A percentile compares a stretch with the other conserved stretches of the same genome.
Conservation (phyloP, 2,888 invertebrate genomes). For the Rambutsinella grinnellia region DNA sequence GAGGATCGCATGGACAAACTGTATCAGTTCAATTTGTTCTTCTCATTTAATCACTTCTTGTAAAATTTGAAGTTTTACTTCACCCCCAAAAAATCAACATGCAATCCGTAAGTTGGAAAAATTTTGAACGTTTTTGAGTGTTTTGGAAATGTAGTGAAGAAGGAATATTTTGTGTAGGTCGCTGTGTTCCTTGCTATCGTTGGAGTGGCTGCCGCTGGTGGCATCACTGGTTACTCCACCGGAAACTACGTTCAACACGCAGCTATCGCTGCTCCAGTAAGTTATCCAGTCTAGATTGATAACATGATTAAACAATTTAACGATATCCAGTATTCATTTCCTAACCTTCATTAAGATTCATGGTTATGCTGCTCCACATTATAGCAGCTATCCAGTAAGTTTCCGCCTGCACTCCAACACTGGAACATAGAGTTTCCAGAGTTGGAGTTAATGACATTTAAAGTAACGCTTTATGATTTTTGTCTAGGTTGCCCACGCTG, state of each 20-base stretch:
- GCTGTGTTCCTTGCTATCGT: conserved; percentile 20
- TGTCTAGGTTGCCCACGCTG: not conserved
- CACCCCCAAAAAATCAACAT: conserved; percentile 46
- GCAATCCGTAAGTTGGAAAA: conserved; percentile 19
- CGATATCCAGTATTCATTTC: not conserved
- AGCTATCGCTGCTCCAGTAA: conserved; percentile 21
- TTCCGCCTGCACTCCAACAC: not conserved
- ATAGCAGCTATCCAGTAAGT: not conserved
- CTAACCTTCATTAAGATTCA: not conserved
- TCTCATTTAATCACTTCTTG: conserved; percentile 21
- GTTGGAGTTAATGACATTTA: too few relatives aligned
- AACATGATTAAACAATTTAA: not conserved
- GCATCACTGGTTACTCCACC: conserved; percentile 41
- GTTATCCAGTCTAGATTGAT: not conserved
- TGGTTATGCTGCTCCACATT: not conserved
- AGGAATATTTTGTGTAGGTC: not conserved
- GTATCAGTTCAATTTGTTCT: conserved; percentile 42
- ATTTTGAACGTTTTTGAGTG: not conserved
- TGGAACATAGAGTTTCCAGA: too few relatives aligned
- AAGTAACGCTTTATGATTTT: too few relatives aligned
- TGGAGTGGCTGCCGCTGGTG: conserved; percentile 29
- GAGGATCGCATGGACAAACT: not conserved
- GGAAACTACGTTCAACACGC: conserved; percentile 51
- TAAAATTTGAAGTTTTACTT: conserved; percentile 44
- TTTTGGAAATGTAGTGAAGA: not conserved